Evolutionary conservation across 1,140 invertebrate species (phyloP).

Genomic region (Heliconius himera): DNA sequence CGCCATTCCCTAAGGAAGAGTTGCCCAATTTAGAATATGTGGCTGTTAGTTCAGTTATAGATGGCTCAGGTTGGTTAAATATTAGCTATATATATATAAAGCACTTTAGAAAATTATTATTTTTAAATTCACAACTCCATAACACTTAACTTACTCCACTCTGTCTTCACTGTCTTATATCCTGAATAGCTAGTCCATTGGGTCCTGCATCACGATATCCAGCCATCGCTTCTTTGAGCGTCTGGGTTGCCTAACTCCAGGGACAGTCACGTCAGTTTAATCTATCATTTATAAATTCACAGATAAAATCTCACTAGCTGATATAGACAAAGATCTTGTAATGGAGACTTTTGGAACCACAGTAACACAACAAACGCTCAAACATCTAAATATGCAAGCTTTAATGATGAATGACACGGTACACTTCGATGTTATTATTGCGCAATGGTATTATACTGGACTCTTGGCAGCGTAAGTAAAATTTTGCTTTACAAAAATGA

Average conservation of each 20-base stretch:
- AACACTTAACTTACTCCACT: too few relatives aligned
- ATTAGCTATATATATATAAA: neutral
- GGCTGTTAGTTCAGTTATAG: constrained; percentile 40
- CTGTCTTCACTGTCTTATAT: too few relatives aligned
- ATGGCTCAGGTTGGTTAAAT: constrained; percentile 17
- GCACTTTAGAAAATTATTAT: neutral
- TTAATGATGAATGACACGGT: constrained; percentile 42
- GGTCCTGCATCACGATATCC: too few relatives aligned
- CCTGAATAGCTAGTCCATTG: too few relatives aligned
- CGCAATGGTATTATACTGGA: constrained; percentile 54
- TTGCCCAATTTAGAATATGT: constrained; percentile 34
- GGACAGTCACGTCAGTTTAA: neutral
- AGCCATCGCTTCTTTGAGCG: too few relatives aligned
- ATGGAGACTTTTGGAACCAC: constrained; percentile 26
- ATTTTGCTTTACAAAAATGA: too few relatives aligned
- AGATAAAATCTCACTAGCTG: neutral
- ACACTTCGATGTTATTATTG: constrained; percentile 50
- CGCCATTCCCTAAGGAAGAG: constrained; percentile 34
- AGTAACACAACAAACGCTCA: constrained; percentile 38
- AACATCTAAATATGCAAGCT: constrained; percentile 42
- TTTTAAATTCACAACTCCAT: too few relatives aligned
- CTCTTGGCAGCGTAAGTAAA: constrained; percentile 57
- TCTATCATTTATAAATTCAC: neutral
- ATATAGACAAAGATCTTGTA: constrained; percentile 3
- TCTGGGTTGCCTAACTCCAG: too few relatives aligned